Evolutionary conservation across 2,888 invertebrate genomes (phyloP).

Genomic region (Acanthosepion esculentum): DNA sequence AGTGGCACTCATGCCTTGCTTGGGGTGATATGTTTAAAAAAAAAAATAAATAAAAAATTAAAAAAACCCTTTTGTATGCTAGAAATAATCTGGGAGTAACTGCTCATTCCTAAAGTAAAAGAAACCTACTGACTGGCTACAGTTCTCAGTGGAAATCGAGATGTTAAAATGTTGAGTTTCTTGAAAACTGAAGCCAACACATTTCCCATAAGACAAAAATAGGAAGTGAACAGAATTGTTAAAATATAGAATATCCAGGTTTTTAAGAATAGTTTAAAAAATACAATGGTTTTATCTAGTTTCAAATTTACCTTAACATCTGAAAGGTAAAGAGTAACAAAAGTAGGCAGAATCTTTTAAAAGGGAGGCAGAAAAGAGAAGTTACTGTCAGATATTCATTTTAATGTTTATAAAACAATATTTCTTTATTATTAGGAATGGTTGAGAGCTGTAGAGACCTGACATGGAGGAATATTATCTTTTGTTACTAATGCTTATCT

Average conservation of each 20-base stretch:
- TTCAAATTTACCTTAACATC: no score
- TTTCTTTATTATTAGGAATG: no score
- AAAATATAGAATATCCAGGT: background rate
- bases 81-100: background rate
- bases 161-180: background rate
- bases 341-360: background rate
- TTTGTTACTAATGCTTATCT: no score
- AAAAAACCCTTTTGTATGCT: background rate
- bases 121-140: background rate
- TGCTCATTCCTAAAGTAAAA: background rate
- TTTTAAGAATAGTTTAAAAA: background rate
- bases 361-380: background rate
- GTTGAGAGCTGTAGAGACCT: no score
- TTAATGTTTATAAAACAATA: no score
- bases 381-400: no score
- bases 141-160: background rate
- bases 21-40: background rate
- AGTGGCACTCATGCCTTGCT: no score
- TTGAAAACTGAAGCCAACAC: background rate
- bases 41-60: background rate
- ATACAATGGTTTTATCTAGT: background rate
- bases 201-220: background rate
- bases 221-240: background rate
- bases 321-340: background rate
- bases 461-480: no score